Conservation (phyloP, 2,797 vertebrate genomes). For the Pygocentrus nattereri region DNA sequence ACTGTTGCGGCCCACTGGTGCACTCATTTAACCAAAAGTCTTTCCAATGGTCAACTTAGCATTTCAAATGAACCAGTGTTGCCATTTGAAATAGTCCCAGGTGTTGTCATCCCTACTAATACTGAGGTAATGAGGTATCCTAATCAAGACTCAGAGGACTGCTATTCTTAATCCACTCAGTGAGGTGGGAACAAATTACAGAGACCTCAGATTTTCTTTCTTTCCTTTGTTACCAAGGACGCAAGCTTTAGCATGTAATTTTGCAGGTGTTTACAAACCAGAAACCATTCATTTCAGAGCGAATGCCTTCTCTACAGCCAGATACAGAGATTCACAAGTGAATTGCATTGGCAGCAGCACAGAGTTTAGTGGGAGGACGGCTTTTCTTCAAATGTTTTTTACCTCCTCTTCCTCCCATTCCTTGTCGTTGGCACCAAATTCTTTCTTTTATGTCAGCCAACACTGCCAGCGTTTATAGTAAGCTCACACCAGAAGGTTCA, state of each 20-base stretch:
- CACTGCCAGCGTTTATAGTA: slow-evolving; percentile 43
- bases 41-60: slow-evolving; percentile 16
- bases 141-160: slow-evolving; percentile 15
- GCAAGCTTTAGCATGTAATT: slow-evolving; percentile 31
- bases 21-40: slow-evolving; percentile 8
- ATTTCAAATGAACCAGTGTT: slow-evolving; percentile 36
- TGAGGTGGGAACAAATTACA: slow-evolving; percentile 30
- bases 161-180: background rate
- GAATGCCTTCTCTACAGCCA: slow-evolving; percentile 1
- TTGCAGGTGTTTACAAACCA: slow-evolving; percentile 34
- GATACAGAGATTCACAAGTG: slow-evolving; percentile 17
- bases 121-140: slow-evolving; percentile 30
- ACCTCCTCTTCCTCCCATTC: background rate
- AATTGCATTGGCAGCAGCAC: slow-evolving; percentile 12
- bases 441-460: slow-evolving; percentile 15
- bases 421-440: background rate
- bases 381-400: slow-evolving; percentile 14
- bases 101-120: slow-evolving; percentile 36
- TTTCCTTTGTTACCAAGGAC: slow-evolving; percentile 44
- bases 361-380: background rate
- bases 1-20: background rate
- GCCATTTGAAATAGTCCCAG: slow-evolving; percentile 37
- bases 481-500: slow-evolving; percentile 5
- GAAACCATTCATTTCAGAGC: slow-evolving; percentile 11
- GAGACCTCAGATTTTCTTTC: background rate